A percentile compares a stretch with the other conserved stretches of the same genome.
Conservation (phyloP, 2,888 invertebrate genomes). For the Elysia crispata region DNA sequence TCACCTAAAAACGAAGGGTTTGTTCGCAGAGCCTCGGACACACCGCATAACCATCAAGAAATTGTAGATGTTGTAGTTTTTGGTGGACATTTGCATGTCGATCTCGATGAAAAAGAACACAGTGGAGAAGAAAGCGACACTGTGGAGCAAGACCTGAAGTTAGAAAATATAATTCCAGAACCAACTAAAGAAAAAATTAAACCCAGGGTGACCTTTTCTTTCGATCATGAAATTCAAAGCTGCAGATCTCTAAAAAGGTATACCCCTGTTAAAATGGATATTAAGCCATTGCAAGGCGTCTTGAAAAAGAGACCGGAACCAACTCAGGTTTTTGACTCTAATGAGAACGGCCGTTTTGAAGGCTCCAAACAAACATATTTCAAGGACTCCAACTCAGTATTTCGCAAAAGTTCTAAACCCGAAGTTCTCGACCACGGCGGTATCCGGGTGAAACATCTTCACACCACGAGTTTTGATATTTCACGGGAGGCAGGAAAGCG, state of each 20-base stretch:
- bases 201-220: background rate
- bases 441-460: background rate
- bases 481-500: too few relatives aligned
- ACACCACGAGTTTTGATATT: background rate
- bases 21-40: background rate
- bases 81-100: background rate
- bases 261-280: background rate
- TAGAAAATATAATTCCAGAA: background rate
- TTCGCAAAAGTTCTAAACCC: background rate
- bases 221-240: background rate
- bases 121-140: background rate
- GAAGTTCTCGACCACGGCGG: background rate
- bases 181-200: background rate
- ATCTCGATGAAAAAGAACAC: background rate
- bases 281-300: background rate
- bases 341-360: background rate
- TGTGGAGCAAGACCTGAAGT: background rate
- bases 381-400: background rate
- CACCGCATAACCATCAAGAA: background rate
- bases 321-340: background rate
- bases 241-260: background rate
- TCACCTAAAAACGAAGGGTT: background rate
- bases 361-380: background rate
- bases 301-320: slow-evolving; percentile 1
- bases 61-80: background rate